Conservation (phyloP, 2,888 invertebrate genomes). For the Pristionchus entomophagus region DNA sequence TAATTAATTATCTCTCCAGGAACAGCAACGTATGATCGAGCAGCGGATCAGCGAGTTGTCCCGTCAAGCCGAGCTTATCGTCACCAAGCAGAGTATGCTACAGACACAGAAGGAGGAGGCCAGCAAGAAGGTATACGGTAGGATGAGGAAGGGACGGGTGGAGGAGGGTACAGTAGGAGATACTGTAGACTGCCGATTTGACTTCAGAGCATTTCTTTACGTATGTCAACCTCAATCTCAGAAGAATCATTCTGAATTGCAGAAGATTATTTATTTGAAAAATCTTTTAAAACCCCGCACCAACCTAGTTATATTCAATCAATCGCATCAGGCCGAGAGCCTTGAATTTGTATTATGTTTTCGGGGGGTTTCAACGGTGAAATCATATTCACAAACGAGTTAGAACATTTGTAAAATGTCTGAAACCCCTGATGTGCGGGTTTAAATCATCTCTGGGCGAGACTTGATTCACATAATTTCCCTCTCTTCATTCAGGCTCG, state of each 20-base stretch:
- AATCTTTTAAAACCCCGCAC: background rate
- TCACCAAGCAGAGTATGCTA: conserved; percentile 67
- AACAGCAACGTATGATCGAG: conserved; percentile 64
- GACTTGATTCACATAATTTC: too few relatives aligned
- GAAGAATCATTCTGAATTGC: too few relatives aligned
- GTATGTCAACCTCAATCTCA: background rate
- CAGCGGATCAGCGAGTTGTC: conserved; percentile 64
- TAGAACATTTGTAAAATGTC: too few relatives aligned
- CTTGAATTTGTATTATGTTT: too few relatives aligned
- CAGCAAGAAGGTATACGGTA: conserved; percentile 56
- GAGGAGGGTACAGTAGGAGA: background rate
- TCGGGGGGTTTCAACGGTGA: too few relatives aligned
- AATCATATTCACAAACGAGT: too few relatives aligned
- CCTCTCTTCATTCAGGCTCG: conserved; percentile 83
- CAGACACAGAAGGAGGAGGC: conserved; percentile 66
- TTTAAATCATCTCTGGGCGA: too few relatives aligned
- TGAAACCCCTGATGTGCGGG: too few relatives aligned
- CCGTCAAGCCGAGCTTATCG: conserved; percentile 67
- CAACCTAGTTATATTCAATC: background rate
- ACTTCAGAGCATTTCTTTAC: background rate
- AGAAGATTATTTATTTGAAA: background rate
- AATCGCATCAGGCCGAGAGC: too few relatives aligned
- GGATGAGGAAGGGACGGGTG: background rate
- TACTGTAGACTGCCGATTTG: background rate
- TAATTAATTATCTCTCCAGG: conserved; percentile 65